Evolutionary conservation across 1,140 invertebrate species (phyloP).

Genomic region (Oncopeltus fasciatus): DNA sequence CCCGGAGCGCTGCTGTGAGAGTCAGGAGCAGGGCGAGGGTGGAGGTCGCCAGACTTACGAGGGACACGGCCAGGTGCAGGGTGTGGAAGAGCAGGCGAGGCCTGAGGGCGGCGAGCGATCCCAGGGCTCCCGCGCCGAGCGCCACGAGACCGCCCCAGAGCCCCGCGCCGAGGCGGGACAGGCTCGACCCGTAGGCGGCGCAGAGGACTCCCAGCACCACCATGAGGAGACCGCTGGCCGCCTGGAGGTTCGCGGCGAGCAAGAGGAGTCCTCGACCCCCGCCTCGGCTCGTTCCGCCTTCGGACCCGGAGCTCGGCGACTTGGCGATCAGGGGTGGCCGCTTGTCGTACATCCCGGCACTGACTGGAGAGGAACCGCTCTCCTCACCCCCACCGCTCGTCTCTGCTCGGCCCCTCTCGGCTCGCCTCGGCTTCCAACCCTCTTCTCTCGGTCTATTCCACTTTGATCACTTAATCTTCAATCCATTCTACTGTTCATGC

Average conservation of each 20-base stretch:
- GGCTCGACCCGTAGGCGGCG: conserved; percentile 38
- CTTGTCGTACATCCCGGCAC: conserved; percentile 6
- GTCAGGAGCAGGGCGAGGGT: conserved; percentile 42
- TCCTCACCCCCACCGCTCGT: background rate
- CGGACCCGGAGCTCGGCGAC: conserved; percentile 13
- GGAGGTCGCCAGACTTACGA: conserved; percentile 39
- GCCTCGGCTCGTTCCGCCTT: conserved; percentile 6
- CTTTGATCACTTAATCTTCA: too few relatives aligned
- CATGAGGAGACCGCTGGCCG: conserved; percentile 40
- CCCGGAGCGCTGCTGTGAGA: conserved; percentile 40
- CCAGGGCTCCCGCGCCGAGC: conserved; percentile 37
- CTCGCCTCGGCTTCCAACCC: background rate
- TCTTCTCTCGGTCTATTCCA: too few relatives aligned
- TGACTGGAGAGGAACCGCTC: background rate
- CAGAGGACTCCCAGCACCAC: conserved; percentile 38
- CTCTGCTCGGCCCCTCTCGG: background rate
- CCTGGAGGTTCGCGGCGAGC: conserved; percentile 35
- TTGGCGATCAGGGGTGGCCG: conserved; percentile 13
- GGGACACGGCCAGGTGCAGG: conserved; percentile 39
- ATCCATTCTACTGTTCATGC: too few relatives aligned
- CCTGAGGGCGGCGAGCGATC: conserved; percentile 34
- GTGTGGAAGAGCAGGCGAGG: conserved; percentile 30
- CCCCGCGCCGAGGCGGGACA: conserved; percentile 41
- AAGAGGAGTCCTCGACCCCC: conserved; percentile 29
- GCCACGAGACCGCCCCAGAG: conserved; percentile 44